Evolutionary conservation across 2,797 vertebrate genomes (phyloP).

Genomic region (Pipistrellus pipistrellus): DNA sequence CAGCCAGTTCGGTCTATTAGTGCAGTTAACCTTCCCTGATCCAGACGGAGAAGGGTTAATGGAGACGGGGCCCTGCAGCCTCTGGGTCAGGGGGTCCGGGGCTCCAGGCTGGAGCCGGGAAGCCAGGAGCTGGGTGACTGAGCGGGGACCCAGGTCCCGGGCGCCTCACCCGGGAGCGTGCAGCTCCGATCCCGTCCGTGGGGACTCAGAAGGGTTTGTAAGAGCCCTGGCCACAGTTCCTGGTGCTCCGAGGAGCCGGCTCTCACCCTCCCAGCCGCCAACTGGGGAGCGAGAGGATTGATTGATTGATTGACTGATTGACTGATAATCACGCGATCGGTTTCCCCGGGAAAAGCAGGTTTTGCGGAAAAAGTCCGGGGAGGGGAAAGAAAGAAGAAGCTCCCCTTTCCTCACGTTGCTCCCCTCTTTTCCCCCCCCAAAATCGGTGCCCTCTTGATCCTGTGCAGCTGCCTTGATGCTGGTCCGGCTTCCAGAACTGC

Average conservation of each 20-base stretch:
- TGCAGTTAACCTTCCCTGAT: constrained; percentile 92
- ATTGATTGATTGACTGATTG: neutral
- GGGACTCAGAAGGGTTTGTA: too few relatives aligned
- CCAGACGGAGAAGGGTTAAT: constrained; percentile 93
- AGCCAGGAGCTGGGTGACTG: constrained; percentile 89
- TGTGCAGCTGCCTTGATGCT: constrained; percentile 74
- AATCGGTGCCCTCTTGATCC: constrained; percentile 78
- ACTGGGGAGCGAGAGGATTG: neutral
- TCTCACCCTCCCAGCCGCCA: constrained; percentile 56
- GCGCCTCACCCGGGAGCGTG: too few relatives aligned
- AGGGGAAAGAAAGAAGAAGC: neutral
- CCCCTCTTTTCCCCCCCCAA: neutral
- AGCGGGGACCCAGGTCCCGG: too few relatives aligned
- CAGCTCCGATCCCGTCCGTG: too few relatives aligned
- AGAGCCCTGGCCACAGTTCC: constrained; percentile 84
- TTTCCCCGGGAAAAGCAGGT: constrained; percentile 2
- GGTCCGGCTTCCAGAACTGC: constrained; percentile 77
- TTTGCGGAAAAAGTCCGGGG: constrained; percentile 45
- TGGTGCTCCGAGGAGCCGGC: constrained; percentile 82
- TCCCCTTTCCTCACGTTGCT: neutral
- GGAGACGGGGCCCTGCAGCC: constrained; percentile 91
- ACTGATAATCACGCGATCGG: neutral
- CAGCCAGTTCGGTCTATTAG: constrained; percentile 90
- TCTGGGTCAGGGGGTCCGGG: constrained; percentile 87
- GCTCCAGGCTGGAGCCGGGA: constrained; percentile 87